A percentile compares a stretch with the other conserved stretches of the same genome.
Conservation (phyloP, 1,140 invertebrate genomes). For the Papilio polytes region DNA sequence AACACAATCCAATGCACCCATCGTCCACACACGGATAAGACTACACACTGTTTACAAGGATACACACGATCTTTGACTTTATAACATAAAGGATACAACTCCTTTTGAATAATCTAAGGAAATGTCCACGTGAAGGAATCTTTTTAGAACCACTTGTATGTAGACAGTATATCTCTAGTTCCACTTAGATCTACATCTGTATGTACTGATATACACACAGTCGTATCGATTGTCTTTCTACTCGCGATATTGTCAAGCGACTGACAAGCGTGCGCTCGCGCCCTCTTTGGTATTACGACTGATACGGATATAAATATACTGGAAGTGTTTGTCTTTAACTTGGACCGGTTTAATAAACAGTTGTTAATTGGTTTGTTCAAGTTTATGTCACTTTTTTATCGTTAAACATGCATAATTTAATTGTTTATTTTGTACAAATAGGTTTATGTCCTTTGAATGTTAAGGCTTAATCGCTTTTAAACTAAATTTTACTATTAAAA, state of each 20-base stretch:
- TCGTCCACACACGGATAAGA: conserved; percentile 38
- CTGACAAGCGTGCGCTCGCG: conserved; percentile 53
- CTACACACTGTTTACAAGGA: not conserved
- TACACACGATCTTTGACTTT: not conserved
- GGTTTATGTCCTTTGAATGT: too few relatives aligned
- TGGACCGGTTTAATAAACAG: conserved; percentile 2
- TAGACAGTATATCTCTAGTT: too few relatives aligned
- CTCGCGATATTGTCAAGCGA: conserved; percentile 53
- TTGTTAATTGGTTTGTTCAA: not conserved
- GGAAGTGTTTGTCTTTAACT: conserved; percentile 6
- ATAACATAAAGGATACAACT: not conserved
- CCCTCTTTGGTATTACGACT: conserved; percentile 20
- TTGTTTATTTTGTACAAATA: too few relatives aligned
- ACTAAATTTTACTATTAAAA: too few relatives aligned
- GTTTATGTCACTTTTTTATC: not conserved
- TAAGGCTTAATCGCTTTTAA: too few relatives aligned
- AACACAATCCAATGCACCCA: conserved; percentile 74
- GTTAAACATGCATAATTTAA: not conserved
- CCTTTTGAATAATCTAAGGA: not conserved
- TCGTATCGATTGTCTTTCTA: conserved; percentile 41
- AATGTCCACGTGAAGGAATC: not conserved
- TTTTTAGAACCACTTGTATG: too few relatives aligned
- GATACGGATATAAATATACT: conserved; percentile 16
- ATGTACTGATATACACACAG: not conserved
- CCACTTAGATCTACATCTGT: too few relatives aligned